phyloP scores from a whole-genome alignment of 2,888 invertebrate species.

The Campopleginae sp. region DNA sequence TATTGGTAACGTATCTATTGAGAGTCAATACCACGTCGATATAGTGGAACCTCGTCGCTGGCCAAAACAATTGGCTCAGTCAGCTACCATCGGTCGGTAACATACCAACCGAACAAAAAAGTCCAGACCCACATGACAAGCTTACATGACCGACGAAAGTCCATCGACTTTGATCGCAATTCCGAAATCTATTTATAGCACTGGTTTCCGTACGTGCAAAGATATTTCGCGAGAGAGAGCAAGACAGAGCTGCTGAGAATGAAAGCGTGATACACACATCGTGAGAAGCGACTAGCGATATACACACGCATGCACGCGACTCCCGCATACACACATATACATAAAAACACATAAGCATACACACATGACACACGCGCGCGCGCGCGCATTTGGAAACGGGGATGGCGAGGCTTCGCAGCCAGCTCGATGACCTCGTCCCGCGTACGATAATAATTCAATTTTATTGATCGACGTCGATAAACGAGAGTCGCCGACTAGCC shows the following conservation, averaged over 20 bases:
- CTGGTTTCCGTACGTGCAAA: conserved; percentile 11
- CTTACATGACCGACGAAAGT: not conserved
- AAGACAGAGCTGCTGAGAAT: conserved; percentile 41
- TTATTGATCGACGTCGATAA: conserved; percentile 67
- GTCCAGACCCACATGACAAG: not conserved
- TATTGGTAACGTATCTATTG: not conserved
- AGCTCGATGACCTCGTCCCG: conserved; percentile 67
- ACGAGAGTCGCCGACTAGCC: conserved; percentile 30
- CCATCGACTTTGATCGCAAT: not conserved
- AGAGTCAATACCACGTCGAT: not conserved
- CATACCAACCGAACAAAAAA: not conserved
- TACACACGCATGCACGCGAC: conserved; percentile 7
- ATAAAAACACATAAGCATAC: not conserved
- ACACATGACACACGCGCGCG: not conserved
- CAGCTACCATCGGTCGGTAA: not conserved
- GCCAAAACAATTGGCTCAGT: not conserved
- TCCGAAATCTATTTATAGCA: conserved; percentile 48
- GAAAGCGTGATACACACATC: conserved; percentile 33
- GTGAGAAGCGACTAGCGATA: not conserved
- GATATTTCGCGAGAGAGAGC: not conserved
- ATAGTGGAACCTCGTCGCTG: too few species aligned
- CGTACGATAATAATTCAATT: conserved; percentile 65
- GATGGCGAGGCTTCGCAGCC: conserved; percentile 41
- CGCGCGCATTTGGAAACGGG: conserved; percentile 16
- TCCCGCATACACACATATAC: not conserved